A percentile compares a stretch with the other conserved stretches of the same genome.
Conservation (phyloP, 2,113 vertebrate genomes). For the Sylvilagus bachmani region DNA sequence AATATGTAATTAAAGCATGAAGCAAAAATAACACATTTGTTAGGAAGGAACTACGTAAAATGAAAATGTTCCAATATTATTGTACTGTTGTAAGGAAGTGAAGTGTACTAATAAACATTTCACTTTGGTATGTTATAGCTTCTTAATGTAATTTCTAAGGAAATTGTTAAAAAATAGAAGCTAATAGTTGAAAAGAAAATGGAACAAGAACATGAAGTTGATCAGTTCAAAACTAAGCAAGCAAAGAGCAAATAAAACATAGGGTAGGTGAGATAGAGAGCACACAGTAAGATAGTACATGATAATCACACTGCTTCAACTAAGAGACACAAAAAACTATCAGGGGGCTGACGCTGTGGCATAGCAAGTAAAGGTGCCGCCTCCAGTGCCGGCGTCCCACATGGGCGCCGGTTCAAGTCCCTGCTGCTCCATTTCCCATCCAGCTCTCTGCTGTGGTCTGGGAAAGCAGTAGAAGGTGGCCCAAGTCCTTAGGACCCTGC, state of each 20-base stretch:
- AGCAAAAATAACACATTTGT: not conserved
- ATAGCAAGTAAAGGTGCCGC: too few species aligned
- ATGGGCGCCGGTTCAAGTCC: too few species aligned
- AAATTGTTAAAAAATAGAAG: not conserved
- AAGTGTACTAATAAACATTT: not conserved
- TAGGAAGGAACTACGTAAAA: not conserved
- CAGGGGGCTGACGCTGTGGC: not conserved
- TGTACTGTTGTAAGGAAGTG: not conserved
- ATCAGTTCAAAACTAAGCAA: not conserved
- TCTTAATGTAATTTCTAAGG: constrained; percentile 20
- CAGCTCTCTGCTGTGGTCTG: too few species aligned
- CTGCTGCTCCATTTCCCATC: too few species aligned
- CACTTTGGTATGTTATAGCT: not conserved
- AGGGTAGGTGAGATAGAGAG: not conserved
- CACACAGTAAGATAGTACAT: not conserved
- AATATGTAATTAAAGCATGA: not conserved
- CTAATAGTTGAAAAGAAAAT: not conserved
- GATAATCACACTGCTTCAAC: not conserved
- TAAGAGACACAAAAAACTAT: not conserved
- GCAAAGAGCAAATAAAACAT: not conserved
- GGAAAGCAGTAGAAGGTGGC: too few species aligned
- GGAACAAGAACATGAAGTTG: not conserved
- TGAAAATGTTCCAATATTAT: not conserved
- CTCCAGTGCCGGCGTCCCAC: too few species aligned
- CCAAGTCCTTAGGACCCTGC: too few species aligned